Percentiles rank a stretch among this genome's conserved stretches.
Conservation (phyloP, 2,113 vertebrate species). For the Typhlomys cinereus region DNA sequence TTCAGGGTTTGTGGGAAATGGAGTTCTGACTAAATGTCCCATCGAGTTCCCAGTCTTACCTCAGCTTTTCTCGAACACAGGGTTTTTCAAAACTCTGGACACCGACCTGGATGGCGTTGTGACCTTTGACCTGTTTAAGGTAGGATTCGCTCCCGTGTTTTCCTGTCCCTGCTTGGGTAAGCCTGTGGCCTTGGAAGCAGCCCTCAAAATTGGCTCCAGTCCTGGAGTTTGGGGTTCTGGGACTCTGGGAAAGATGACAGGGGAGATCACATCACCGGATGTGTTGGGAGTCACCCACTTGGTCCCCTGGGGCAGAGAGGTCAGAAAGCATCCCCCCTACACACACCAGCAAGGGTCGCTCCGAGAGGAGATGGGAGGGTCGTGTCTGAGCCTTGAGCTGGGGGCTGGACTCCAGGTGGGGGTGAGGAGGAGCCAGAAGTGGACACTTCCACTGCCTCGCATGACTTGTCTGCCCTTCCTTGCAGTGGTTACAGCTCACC, state of each 20-base stretch:
- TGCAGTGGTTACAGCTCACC: conserved; percentile 86
- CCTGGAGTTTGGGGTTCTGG: background rate
- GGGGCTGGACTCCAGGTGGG: background rate
- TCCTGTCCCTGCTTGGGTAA: background rate
- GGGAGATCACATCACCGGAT: background rate
- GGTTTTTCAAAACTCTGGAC: conserved; percentile 92
- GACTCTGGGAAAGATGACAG: background rate
- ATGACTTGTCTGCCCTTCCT: background rate
- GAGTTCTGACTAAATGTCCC: background rate
- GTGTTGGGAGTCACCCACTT: background rate
- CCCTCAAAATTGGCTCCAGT: too few species aligned
- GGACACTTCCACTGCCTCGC: accelerated
- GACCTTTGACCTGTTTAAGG: conserved; percentile 90
- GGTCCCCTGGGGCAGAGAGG: background rate
- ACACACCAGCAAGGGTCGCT: background rate
- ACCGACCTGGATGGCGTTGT: conserved; percentile 88
- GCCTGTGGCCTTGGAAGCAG: background rate
- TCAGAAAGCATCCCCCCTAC: background rate
- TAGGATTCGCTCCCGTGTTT: conserved; percentile 19
- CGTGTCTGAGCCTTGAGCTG: accelerated
- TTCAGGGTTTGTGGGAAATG: background rate
- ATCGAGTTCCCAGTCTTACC: background rate
- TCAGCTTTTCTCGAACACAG: conserved; percentile 75
- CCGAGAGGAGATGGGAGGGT: background rate
- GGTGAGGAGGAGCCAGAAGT: background rate